Base-by-base conservation (phyloP, 1,140 invertebrate species). In the Anthonomus grandis region DNA sequence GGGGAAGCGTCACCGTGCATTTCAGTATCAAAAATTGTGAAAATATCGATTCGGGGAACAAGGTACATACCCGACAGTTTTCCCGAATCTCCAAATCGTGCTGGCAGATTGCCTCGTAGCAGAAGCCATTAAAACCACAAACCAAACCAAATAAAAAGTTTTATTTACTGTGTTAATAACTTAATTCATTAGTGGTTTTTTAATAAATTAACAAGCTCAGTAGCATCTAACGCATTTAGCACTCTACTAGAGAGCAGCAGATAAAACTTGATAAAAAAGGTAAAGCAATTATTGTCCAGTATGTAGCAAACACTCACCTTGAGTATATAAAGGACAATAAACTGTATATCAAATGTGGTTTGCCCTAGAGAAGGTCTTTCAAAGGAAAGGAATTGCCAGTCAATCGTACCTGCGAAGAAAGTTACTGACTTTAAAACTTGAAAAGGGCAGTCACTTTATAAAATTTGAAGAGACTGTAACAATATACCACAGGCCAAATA, bases 401-500 rank as follows among this genome's bases (percentile, higher is more conserved):
- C 36, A 53, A 23, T 22, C 42, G 9, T 42, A 23, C 3, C n/a
- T 53, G 23, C 27, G 27, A 31, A 31, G 27, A 31, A 31, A 31
- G 27, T 31, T 31, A 31, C 27, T 31, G 6, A 31, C 27, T 31
- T 31, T 48, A 25, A 27, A 48, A 3, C 12, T 22, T 24, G 12
- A 37, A 13, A 36, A 41, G 25, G 25, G n/a, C 17, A 58, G 34
- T n/a, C 27, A 31, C n/a, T 31, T 31, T 31, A 31, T 31, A 31
- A 31, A 31, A 18, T 60, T 57, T 57, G 52, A 55, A 10, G 13
- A 19, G 24, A 36, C 25, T 21, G 36, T 62, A 13, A 15, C 45
- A 24, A 51, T 63, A 47, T 18, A 64, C n/a, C 57, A 52, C n/a
- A 31, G 27, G 27, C 6, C 27, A 31, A 8, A 31, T 31, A 31